Percentiles rank a stretch among this genome's conserved stretches.
phyloP scores from a whole-genome alignment of 2,113 vertebrate species.

The Serinus canaria region DNA sequence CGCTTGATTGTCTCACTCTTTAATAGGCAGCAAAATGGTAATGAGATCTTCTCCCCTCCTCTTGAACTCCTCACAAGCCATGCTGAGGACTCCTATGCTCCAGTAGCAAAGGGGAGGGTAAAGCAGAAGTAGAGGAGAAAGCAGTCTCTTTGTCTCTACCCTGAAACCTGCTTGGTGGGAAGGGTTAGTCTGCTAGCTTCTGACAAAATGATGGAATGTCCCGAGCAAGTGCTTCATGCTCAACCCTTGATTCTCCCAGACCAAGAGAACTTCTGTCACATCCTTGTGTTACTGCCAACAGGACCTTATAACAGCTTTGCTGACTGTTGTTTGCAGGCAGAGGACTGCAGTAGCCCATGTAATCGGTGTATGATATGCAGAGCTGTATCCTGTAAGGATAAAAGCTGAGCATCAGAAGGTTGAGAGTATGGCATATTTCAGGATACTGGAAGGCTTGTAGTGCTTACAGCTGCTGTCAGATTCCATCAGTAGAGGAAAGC shows the following conservation, averaged over 20 bases:
- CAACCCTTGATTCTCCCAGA: neutral
- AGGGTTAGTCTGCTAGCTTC: neutral
- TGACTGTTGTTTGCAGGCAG: neutral
- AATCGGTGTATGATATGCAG: neutral
- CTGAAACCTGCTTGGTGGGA: neutral
- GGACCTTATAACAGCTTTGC: neutral
- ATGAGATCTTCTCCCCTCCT: neutral
- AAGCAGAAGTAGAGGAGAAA: neutral
- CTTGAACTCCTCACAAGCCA: neutral
- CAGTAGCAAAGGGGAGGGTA: neutral
- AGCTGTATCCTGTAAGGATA: neutral
- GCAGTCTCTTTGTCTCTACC: neutral
- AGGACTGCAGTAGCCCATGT: neutral
- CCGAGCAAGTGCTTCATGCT: neutral
- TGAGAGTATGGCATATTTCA: neutral
- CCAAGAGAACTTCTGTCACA: accelerated
- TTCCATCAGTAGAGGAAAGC: neutral
- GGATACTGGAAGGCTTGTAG: neutral
- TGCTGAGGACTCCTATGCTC: neutral
- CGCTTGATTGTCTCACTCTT: neutral
- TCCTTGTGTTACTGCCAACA: neutral
- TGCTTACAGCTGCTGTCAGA: neutral
- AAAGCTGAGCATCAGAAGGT: neutral
- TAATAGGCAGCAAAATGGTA: conserved; percentile 25
- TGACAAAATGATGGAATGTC: neutral